Evolutionary conservation across 92 coral and sea anemone species (phyloP).

Genomic region (Muricea muricata): DNA sequence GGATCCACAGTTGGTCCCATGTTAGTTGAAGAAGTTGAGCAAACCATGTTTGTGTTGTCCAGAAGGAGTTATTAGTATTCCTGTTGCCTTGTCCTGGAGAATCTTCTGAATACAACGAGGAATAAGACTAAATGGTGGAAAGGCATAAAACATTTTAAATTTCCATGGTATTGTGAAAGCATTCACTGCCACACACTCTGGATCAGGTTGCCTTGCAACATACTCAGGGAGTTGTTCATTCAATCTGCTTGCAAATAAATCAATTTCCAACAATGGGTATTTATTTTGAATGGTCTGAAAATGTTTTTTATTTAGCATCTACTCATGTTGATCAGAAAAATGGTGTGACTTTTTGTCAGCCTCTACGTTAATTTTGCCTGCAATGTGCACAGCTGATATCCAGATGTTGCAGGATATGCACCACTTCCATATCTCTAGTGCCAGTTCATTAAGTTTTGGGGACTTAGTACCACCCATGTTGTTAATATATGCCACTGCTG

Average conservation of each 20-base stretch:
- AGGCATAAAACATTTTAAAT: constrained; percentile 44
- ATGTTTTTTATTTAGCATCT: constrained; percentile 48
- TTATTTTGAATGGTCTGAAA: constrained; percentile 38
- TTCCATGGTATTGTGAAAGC: constrained; percentile 61
- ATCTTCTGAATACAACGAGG: constrained; percentile 64
- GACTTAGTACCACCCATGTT: constrained; percentile 69
- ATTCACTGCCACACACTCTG: constrained; percentile 54
- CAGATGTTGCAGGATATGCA: constrained; percentile 54
- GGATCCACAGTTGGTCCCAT: constrained; percentile 66
- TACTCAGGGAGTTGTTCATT: constrained; percentile 51
- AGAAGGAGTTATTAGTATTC: constrained; percentile 56
- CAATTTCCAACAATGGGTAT: constrained; percentile 54
- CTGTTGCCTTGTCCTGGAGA: constrained; percentile 43
- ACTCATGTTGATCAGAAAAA: constrained; percentile 66
- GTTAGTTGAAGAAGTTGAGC: constrained; percentile 46
- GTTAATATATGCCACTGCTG: constrained; percentile 67
- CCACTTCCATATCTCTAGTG: constrained; percentile 65
- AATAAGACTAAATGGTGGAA: constrained; percentile 66
- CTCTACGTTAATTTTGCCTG: constrained; percentile 46
- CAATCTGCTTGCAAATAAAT: constrained; percentile 31
- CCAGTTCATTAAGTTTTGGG: constrained; percentile 46
- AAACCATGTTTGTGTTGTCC: constrained; percentile 55
- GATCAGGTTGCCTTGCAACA: constrained; percentile 69
- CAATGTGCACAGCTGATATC: constrained; percentile 71
- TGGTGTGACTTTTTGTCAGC: constrained; percentile 65